phyloP scores from a whole-genome alignment of 2,888 invertebrate species.

The Amiota communis region DNA sequence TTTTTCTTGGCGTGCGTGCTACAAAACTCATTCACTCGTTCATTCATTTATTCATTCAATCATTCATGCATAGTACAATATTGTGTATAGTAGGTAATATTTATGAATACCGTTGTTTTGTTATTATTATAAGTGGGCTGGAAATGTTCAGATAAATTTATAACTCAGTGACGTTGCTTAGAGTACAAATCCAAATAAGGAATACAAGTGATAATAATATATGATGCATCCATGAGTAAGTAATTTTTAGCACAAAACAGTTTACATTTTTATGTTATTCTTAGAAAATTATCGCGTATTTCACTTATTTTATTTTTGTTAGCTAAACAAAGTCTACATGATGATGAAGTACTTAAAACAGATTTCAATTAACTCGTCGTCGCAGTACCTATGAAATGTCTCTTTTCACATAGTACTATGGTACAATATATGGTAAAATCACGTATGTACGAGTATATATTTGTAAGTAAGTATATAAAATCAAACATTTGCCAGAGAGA shows the following conservation, averaged over 20 bases:
- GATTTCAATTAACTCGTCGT: too few relatives aligned
- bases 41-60: conserved; percentile 32
- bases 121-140: background rate
- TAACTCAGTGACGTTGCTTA: background rate
- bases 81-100: too few relatives aligned
- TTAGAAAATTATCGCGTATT: background rate
- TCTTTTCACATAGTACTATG: background rate
- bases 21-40: conserved; percentile 29
- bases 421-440: background rate
- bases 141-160: background rate
- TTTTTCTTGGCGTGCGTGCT: too few relatives aligned
- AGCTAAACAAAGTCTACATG: background rate
- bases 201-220: conserved; percentile 15
- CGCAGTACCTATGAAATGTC: background rate
- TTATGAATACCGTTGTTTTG: conserved; percentile 19
- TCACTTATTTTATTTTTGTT: conserved; percentile 1
- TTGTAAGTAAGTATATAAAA: background rate
- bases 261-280: background rate
- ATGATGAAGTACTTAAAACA: background rate
- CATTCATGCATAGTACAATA: too few relatives aligned
- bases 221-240: background rate
- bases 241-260: background rate
- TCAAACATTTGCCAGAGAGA: too few relatives aligned
- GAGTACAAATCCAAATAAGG: conserved; percentile 1
- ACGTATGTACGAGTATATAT: background rate